Percentiles rank a stretch among this genome's conserved stretches.
Evolutionary conservation across 35 echinoderm and acorn worm species (phyloP).

Genomic region (Lytechinus pictus): DNA sequence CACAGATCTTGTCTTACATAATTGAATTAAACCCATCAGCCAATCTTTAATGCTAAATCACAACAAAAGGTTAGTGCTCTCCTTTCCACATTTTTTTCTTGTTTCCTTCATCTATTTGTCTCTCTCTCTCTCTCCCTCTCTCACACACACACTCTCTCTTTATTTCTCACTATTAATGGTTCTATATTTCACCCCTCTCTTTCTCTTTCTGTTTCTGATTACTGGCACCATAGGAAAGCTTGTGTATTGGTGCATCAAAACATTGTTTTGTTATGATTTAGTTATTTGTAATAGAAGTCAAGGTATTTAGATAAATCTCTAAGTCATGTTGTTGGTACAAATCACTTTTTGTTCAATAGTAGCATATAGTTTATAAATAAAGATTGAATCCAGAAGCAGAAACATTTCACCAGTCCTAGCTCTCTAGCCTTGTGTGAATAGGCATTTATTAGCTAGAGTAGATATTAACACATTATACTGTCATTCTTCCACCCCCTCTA

Average conservation of each 20-base stretch:
- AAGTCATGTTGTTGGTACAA: too few species aligned
- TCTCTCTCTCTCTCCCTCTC: not conserved
- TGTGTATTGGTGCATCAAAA: not conserved
- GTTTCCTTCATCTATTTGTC: not conserved
- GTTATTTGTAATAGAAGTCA: too few species aligned
- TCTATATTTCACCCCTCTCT: not conserved
- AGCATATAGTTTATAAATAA: too few species aligned
- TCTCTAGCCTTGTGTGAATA: not conserved
- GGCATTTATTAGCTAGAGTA: not conserved
- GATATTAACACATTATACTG: not conserved
- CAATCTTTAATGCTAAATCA: not conserved
- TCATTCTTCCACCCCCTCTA: not conserved
- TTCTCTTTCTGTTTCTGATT: not conserved
- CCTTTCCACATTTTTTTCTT: not conserved
- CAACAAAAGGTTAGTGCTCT: not conserved
- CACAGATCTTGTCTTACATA: slow-evolving; percentile 18
- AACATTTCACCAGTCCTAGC: not conserved
- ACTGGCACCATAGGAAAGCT: not conserved
- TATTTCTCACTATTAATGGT: not conserved
- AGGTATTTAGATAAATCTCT: too few species aligned
- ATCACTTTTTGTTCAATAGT: too few species aligned
- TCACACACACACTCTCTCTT: not conserved
- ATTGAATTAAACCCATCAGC: slow-evolving; percentile 10
- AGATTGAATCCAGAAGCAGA: not conserved
- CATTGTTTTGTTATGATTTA: too few species aligned